Evolutionary conservation across 2,797 vertebrate genomes (phyloP).

Genomic region (Sphenodon punctatus): DNA sequence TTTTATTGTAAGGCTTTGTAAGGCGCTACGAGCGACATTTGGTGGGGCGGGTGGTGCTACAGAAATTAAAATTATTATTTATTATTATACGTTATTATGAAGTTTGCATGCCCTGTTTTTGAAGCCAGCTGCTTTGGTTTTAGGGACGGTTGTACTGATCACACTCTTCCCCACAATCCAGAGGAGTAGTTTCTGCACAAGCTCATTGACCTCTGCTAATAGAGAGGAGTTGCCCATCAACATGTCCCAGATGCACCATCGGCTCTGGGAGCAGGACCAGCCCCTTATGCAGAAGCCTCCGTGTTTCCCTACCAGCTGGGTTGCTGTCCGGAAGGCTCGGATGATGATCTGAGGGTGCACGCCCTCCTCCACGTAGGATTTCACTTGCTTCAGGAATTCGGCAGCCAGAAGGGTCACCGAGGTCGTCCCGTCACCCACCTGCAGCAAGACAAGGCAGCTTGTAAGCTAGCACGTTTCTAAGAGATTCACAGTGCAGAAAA

Average conservation of each 20-base stretch:
- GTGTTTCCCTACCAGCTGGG: slow-evolving; percentile 78
- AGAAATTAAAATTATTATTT: no score
- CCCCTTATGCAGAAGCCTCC: accelerated
- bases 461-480: accelerated
- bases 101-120: no score
- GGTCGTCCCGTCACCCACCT: slow-evolving; percentile 97
- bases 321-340: slow-evolving; percentile 92
- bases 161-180: not conserved
- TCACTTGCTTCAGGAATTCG: slow-evolving; percentile 96
- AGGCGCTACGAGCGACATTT: no score
- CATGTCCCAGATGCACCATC: not conserved
- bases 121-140: not conserved
- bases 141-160: no score
- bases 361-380: slow-evolving; percentile 93
- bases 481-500: not conserved
- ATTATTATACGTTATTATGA: no score
- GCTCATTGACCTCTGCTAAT: not conserved
- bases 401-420: slow-evolving; percentile 95
- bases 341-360: slow-evolving; percentile 98
- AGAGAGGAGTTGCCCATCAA: no score
- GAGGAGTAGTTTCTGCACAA: no score
- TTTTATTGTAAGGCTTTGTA: no score
- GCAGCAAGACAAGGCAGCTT: accelerated
- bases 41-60: no score
- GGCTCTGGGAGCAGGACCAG: not conserved